Evolutionary conservation across 1,140 invertebrate genomes (phyloP).

Genomic region (Neotoxoptera formosana): DNA sequence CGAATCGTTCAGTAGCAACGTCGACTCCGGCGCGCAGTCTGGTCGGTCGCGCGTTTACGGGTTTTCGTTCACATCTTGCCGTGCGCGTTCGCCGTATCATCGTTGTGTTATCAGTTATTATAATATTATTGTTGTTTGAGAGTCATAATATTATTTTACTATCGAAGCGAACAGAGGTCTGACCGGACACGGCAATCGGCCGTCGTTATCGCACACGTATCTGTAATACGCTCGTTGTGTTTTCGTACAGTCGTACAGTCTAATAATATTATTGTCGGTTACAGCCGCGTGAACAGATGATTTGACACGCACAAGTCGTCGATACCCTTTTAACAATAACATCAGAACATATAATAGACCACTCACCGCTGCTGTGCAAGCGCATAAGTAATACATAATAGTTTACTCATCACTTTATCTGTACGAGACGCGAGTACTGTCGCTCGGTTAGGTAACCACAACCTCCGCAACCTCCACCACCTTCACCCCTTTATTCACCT

Average conservation of each 20-base stretch:
- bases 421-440: neutral
- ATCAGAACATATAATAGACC: too few relatives aligned
- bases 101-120: neutral
- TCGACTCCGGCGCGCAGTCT: constrained; percentile 7
- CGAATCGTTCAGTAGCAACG: constrained; percentile 28
- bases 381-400: too few relatives aligned
- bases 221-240: neutral
- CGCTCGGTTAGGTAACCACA: neutral
- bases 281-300: too few relatives aligned
- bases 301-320: too few relatives aligned
- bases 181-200: too few relatives aligned
- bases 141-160: too few relatives aligned
- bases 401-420: too few relatives aligned
- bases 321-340: too few relatives aligned
- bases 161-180: too few relatives aligned
- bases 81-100: neutral
- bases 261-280: too few relatives aligned
- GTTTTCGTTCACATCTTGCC: neutral
- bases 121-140: neutral
- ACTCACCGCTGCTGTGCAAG: neutral
- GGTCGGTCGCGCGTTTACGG: neutral
- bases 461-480: neutral
- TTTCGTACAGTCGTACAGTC: too few relatives aligned
- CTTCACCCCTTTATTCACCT: too few relatives aligned
- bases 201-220: neutral